Conservation (phyloP, 2,113 vertebrate genomes). For the Puma concolor region DNA sequence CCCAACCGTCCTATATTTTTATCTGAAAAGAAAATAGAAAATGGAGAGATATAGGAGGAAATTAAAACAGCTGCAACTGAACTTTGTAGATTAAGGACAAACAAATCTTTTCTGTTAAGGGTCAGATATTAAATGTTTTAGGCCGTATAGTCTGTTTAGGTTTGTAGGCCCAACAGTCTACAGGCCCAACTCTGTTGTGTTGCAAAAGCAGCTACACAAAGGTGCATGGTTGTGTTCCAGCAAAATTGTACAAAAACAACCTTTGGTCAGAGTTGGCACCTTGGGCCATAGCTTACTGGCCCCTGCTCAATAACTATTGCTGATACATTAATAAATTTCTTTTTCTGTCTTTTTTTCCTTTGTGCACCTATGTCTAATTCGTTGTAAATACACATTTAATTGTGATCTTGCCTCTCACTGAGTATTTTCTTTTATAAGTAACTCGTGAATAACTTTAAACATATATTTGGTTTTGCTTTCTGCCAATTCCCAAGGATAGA, state of each 20-base stretch:
- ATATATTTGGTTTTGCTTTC: background rate
- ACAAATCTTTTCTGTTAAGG: background rate
- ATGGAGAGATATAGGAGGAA: background rate
- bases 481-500: background rate
- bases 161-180: background rate
- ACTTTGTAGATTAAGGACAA: background rate
- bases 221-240: background rate
- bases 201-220: background rate
- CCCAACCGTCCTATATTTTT: background rate
- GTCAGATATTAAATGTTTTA: background rate
- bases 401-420: background rate
- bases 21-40: constrained; percentile 3
- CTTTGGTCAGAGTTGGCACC: background rate
- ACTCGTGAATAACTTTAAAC: background rate
- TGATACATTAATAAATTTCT: background rate
- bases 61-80: background rate
- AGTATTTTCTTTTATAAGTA: background rate
- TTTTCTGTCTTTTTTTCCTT: background rate
- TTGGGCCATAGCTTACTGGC: background rate
- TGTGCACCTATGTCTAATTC: background rate
- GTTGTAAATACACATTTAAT: background rate
- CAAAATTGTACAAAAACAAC: background rate
- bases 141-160: background rate
- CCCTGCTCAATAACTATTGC: background rate
- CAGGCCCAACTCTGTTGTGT: background rate